Evolutionary conservation across 2,113 vertebrate genomes (phyloP).

Genomic region (Cheirogaleus medius): DNA sequence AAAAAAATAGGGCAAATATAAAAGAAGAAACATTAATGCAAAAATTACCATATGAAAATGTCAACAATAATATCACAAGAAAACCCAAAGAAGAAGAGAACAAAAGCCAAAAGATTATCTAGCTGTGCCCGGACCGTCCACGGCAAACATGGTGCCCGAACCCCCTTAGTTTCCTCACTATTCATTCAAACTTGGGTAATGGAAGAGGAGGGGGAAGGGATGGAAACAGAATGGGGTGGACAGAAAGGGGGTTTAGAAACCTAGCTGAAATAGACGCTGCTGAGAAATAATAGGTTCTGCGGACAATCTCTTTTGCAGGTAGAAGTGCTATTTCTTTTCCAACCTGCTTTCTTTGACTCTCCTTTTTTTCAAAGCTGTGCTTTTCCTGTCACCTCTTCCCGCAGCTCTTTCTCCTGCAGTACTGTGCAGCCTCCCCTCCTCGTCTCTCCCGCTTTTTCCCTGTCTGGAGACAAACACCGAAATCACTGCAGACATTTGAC

Average conservation of each 20-base stretch:
- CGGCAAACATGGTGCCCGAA: conserved; percentile 32
- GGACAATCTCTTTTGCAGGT: conserved; percentile 70
- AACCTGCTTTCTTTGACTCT: conserved; percentile 72
- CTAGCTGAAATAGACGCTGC: conserved; percentile 64
- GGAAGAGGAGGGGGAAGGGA: not conserved
- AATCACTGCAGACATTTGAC: conserved; percentile 79
- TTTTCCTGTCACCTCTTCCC: conserved; percentile 61
- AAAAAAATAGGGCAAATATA: conserved; percentile 74
- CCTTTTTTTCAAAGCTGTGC: conserved; percentile 46
- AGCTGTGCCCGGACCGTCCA: conserved; percentile 58
- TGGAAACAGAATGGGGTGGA: not conserved
- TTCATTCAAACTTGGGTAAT: conserved; percentile 72
- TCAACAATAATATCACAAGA: conserved; percentile 80
- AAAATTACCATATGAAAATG: conserved; percentile 85
- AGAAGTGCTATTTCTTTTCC: conserved; percentile 75
- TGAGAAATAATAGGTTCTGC: conserved; percentile 77
- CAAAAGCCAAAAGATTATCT: conserved; percentile 82
- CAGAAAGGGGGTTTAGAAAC: not conserved
- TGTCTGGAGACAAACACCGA: conserved; percentile 65
- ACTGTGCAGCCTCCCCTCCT: conserved; percentile 13
- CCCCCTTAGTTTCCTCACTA: conserved; percentile 51
- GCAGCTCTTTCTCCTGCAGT: conserved; percentile 69
- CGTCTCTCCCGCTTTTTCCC: conserved; percentile 16
- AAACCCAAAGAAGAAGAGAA: conserved; percentile 72
- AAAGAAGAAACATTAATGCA: conserved; percentile 72